phyloP scores from a whole-genome alignment of 2,888 invertebrate genomes.

The Anoplius nigerrimus region DNA sequence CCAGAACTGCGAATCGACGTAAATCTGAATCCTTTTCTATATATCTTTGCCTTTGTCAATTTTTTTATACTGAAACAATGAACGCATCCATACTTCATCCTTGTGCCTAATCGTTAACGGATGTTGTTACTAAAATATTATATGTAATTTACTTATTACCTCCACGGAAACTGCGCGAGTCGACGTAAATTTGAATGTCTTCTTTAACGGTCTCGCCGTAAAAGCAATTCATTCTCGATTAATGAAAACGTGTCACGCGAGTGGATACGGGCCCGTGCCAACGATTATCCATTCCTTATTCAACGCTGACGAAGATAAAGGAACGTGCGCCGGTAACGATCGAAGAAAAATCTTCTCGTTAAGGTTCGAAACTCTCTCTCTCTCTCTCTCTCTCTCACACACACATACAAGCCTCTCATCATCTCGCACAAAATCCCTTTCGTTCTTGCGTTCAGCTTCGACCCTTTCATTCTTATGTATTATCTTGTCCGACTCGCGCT shows the following conservation, averaged over 20 bases:
- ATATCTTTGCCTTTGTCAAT: too few species aligned
- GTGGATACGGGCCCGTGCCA: not conserved
- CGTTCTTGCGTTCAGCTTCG: not conserved
- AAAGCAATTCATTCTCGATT: constrained; percentile 15
- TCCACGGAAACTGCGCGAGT: too few species aligned
- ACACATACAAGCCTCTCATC: too few species aligned
- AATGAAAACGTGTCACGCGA: constrained; percentile 25
- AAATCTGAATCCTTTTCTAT: too few species aligned
- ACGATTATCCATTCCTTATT: not conserved
- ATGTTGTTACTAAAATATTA: too few species aligned
- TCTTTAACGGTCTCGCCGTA: constrained; percentile 10
- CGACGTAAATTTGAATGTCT: too few species aligned
- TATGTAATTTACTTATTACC: too few species aligned
- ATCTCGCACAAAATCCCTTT: constrained; percentile 24
- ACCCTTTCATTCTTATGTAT: not conserved
- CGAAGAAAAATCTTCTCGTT: constrained; percentile 35
- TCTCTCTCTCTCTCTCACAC: constrained; percentile 21
- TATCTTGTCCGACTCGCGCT: constrained; percentile 1
- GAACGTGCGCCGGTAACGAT: constrained; percentile 26
- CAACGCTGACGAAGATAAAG: constrained; percentile 21
- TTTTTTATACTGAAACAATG: too few species aligned
- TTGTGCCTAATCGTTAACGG: too few species aligned
- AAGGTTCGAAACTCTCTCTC: constrained; percentile 21
- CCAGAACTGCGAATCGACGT: too few species aligned
- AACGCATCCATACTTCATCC: too few species aligned